Conservation (phyloP, 2,888 invertebrate genomes). For the Lasioglossum pauxillum region DNA sequence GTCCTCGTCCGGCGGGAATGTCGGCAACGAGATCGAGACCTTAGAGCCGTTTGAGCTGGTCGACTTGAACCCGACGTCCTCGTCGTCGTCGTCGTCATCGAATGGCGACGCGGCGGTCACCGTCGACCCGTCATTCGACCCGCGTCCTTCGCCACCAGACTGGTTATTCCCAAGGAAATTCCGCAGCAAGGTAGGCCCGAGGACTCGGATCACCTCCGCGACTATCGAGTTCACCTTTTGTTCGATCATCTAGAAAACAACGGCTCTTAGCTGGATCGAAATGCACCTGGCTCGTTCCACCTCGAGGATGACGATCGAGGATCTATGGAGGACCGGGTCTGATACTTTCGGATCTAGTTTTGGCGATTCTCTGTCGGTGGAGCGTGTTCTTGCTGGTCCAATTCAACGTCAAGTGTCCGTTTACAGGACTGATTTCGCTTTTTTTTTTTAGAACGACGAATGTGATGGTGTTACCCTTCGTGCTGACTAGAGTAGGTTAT, state of each 20-base stretch:
- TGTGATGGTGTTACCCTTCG: constrained; percentile 22
- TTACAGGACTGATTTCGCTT: background rate
- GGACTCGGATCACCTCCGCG: constrained; percentile 89
- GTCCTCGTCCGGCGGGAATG: constrained; percentile 89
- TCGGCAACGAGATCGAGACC: constrained; percentile 88
- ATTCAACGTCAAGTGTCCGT: background rate
- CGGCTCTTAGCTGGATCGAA: constrained; percentile 54
- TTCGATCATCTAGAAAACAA: constrained; percentile 89
- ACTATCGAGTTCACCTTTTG: constrained; percentile 91
- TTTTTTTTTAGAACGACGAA: background rate
- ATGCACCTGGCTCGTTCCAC: background rate
- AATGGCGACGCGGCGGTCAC: constrained; percentile 82
- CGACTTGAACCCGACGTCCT: constrained; percentile 74
- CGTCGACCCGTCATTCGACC: constrained; percentile 81
- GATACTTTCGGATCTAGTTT: background rate
- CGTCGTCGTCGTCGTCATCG: constrained; percentile 86
- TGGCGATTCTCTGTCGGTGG: background rate
- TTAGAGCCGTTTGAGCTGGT: constrained; percentile 83
- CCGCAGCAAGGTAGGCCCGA: constrained; percentile 90
- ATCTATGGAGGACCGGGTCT: background rate
- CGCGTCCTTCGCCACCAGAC: constrained; percentile 83
- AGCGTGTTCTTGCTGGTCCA: background rate
- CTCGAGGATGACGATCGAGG: constrained; percentile 13
- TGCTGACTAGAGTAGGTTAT: constrained; percentile 5
- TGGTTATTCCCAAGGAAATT: constrained; percentile 86